These are phyloP conservation scores for Neostethus bicornis DNA, from an alignment of 2,797 vertebrate species.

Conservation along the genomic window DNA sequence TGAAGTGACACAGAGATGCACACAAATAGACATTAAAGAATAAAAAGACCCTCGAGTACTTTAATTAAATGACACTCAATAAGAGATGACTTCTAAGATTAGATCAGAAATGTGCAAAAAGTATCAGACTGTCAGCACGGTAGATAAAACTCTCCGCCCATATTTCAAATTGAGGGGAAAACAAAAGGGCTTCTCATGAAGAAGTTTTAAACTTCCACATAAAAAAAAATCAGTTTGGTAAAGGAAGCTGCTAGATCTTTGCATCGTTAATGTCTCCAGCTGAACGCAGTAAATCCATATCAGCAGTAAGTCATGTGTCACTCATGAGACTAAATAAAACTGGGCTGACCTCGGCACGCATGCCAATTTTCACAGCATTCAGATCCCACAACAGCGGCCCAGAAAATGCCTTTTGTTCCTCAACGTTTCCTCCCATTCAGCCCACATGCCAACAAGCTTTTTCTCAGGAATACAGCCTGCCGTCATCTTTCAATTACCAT, in stretches of 20 bases:
- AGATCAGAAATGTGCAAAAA: too few relatives aligned
- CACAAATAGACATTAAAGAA: too few relatives aligned
- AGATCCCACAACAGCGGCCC: conserved; percentile 47
- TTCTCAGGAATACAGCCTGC: conserved; percentile 71
- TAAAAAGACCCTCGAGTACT: too few relatives aligned
- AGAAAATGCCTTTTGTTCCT: conserved; percentile 80
- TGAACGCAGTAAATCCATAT: not conserved
- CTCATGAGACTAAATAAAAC: conserved; percentile 53
- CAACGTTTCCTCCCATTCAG: conserved; percentile 81
- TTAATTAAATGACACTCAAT: too few relatives aligned
- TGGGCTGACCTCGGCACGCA: conserved; percentile 50
- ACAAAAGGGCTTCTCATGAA: not conserved
- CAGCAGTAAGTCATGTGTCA: conserved; percentile 31
- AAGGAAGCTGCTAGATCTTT: conserved; percentile 1
- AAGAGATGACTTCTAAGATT: too few relatives aligned
- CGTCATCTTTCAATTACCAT: conserved; percentile 69
- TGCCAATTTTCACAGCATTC: conserved; percentile 66
- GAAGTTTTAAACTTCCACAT: not conserved
- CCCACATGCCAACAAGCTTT: conserved; percentile 66
- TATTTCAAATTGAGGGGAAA: too few relatives aligned
- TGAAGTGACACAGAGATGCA: too few relatives aligned
- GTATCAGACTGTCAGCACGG: too few relatives aligned
- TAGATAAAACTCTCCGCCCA: too few relatives aligned
- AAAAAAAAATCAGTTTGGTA: not conserved
- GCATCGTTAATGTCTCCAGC: not conserved